Conservation (phyloP, 2,888 invertebrate species). For the Hydrotaea diabolus region DNA sequence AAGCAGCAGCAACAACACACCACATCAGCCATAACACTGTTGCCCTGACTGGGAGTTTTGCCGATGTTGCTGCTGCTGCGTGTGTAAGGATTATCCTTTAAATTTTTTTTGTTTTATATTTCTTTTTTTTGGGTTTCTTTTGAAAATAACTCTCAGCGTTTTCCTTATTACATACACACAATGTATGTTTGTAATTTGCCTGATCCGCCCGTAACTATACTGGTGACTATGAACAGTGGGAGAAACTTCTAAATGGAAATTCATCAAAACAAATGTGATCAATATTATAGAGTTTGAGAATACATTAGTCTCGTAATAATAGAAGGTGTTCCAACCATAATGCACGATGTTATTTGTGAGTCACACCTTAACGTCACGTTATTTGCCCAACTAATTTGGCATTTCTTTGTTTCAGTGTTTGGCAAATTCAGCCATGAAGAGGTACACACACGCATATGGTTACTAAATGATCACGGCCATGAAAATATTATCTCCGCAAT, state of each 20-base stretch:
- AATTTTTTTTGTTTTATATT: slow-evolving; percentile 39
- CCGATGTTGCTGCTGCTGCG: slow-evolving; percentile 34
- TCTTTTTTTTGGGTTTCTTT: neutral
- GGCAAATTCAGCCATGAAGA: too few relatives aligned
- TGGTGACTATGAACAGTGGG: neutral
- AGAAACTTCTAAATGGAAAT: neutral
- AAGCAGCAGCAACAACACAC: slow-evolving; percentile 56
- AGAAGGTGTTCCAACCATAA: too few relatives aligned
- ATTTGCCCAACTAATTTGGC: too few relatives aligned
- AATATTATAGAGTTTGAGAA: too few relatives aligned
- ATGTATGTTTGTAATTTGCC: slow-evolving; percentile 3
- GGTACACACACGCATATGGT: too few relatives aligned
- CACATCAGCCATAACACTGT: slow-evolving; percentile 40
- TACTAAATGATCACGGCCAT: too few relatives aligned
- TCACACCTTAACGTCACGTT: too few relatives aligned
- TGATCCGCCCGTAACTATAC: neutral
- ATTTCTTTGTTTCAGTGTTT: too few relatives aligned
- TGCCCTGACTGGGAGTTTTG: slow-evolving; percentile 26
- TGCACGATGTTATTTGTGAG: too few relatives aligned
- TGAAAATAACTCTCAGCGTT: slow-evolving; percentile 64
- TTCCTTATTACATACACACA: slow-evolving; percentile 56
- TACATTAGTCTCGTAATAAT: too few relatives aligned
- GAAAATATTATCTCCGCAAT: too few relatives aligned
- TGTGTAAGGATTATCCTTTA: slow-evolving; percentile 61
- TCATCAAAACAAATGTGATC: too few relatives aligned